These are phyloP conservation scores for Chiridota heheva DNA, from an alignment of 35 echinoderm and acorn worm species.

Conservation along the genomic window DNA sequence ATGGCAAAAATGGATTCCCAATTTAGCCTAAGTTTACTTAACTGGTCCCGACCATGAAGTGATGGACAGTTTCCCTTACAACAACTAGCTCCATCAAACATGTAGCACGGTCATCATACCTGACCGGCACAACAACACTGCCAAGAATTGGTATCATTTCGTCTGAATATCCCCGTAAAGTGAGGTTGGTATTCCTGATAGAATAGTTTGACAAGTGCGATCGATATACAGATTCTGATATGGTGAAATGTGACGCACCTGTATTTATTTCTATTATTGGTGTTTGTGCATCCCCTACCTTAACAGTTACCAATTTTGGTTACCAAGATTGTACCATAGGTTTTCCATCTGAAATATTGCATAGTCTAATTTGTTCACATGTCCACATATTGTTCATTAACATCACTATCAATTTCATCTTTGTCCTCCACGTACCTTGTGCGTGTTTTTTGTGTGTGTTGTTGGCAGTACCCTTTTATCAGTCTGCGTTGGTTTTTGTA, in stretches of 20 bases:
- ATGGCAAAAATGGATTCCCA: constrained; percentile 10
- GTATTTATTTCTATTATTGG: constrained; percentile 24
- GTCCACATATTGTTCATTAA: not conserved
- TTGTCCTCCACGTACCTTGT: constrained; percentile 24
- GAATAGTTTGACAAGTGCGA: not conserved
- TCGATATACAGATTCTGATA: constrained; percentile 1
- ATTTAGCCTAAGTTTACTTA: constrained; percentile 10
- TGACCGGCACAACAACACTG: constrained; percentile 1
- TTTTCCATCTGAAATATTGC: not conserved
- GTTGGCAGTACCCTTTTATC: not conserved
- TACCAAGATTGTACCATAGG: not conserved
- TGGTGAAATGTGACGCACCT: not conserved
- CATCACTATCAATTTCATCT: not conserved
- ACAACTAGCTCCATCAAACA: constrained; percentile 5
- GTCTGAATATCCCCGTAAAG: constrained; percentile 24
- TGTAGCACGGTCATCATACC: not conserved
- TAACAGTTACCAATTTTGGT: constrained; percentile 1
- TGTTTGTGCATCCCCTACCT: not conserved
- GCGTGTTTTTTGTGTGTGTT: not conserved
- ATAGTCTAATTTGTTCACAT: not conserved
- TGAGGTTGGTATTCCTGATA: not conserved
- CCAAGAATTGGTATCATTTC: constrained; percentile 25
- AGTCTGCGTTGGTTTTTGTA: too few relatives aligned
- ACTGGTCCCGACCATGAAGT: not conserved
- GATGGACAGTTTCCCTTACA: constrained; percentile 9